Conservation (phyloP, 1,140 invertebrate species). For the Cotesia vestalis region DNA sequence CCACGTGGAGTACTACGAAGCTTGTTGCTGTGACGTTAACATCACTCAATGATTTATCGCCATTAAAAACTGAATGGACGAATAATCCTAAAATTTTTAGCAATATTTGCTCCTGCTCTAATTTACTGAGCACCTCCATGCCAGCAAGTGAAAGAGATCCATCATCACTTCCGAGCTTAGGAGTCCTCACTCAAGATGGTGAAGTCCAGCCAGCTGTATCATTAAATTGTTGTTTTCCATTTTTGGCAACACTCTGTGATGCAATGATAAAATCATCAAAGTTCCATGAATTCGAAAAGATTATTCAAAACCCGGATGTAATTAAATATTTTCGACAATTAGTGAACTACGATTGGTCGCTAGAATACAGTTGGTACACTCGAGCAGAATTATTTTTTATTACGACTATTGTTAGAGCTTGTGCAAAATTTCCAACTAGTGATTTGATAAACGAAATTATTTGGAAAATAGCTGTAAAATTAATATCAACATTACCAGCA, state of each 20-base stretch:
- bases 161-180: constrained; percentile 52
- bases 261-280: constrained; percentile 40
- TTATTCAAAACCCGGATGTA: constrained; percentile 47
- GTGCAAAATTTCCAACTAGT: constrained; percentile 28
- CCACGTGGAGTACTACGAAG: constrained; percentile 56
- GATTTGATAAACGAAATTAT: constrained; percentile 36
- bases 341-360: constrained; percentile 49
- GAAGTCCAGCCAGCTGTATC: constrained; percentile 55
- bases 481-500: constrained; percentile 56
- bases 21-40: constrained; percentile 52
- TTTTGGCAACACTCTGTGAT: constrained; percentile 48
- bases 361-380: constrained; percentile 60
- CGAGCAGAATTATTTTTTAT: constrained; percentile 55
- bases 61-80: constrained; percentile 47
- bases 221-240: constrained; percentile 50
- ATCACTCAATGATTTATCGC: constrained; percentile 43
- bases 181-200: constrained; percentile 52
- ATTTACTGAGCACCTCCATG: constrained; percentile 51
- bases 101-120: constrained; percentile 52
- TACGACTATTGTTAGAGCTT: constrained; percentile 45
- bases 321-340: constrained; percentile 52
- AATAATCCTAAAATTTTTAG: constrained; percentile 50
- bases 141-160: constrained; percentile 50
- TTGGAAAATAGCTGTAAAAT: constrained; percentile 57
- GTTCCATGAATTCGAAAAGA: constrained; percentile 39